Conservation (phyloP, 2,888 invertebrate genomes). For the Axea sp. region DNA sequence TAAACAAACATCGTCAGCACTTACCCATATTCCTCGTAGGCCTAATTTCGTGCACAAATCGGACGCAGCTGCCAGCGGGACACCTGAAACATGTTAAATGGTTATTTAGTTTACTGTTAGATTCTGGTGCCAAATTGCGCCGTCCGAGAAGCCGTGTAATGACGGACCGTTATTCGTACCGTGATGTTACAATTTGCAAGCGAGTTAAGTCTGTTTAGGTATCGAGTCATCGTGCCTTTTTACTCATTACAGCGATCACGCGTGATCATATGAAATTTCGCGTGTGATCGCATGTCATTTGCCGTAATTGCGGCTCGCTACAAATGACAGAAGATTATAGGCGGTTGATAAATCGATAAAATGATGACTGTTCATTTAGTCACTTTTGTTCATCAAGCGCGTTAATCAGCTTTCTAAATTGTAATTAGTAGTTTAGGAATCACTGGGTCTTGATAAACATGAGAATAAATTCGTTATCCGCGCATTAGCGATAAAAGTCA, state of each 20-base stretch:
- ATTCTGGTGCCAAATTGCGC: constrained; percentile 32
- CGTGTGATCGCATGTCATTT: constrained; percentile 19
- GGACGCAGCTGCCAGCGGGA: too few species aligned
- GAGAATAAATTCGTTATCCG: too few species aligned
- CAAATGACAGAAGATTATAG: constrained; percentile 32
- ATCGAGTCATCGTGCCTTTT: constrained; percentile 32
- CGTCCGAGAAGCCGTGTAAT: constrained; percentile 8
- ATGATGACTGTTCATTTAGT: not conserved
- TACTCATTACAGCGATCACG: constrained; percentile 19
- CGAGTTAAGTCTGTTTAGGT: constrained; percentile 19
- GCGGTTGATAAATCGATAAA: constrained; percentile 1
- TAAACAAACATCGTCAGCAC: too few species aligned
- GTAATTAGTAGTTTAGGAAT: too few species aligned
- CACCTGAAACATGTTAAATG: constrained; percentile 15
- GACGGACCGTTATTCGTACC: constrained; percentile 18
- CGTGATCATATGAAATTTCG: constrained; percentile 33
- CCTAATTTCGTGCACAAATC: too few species aligned
- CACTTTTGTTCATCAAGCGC: too few species aligned
- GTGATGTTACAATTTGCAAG: constrained; percentile 54
- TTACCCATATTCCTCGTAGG: too few species aligned
- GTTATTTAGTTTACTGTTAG: constrained; percentile 40
- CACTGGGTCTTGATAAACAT: too few species aligned
- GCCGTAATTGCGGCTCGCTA: constrained; percentile 18
- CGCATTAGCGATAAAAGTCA: too few species aligned
- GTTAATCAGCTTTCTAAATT: too few species aligned